These are phyloP conservation scores for Romanogobio albipinnatus DNA, from an alignment of 2,113 vertebrate genomes.

Conservation along the genomic window DNA sequence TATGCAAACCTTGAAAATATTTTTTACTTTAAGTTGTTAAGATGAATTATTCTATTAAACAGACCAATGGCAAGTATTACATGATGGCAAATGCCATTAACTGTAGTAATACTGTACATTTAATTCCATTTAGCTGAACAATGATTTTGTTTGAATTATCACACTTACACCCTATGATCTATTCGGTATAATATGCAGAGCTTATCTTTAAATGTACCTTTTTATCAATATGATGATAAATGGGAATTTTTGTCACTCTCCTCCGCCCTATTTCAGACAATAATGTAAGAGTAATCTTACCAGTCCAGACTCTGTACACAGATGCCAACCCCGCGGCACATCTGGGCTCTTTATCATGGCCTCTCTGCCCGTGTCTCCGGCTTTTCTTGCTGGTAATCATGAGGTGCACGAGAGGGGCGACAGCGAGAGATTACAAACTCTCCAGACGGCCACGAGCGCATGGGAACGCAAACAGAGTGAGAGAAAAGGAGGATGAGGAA, in stretches of 20 bases:
- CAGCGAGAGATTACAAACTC: conserved; percentile 63
- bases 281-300: conserved; percentile 63
- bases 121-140: background rate
- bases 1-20: background rate
- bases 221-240: conserved; percentile 71
- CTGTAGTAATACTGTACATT: background rate
- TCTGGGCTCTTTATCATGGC: conserved; percentile 47
- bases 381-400: conserved; percentile 15
- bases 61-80: background rate
- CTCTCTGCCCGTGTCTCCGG: conserved; percentile 37
- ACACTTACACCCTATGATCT: background rate
- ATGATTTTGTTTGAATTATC: background rate
- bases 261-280: conserved; percentile 50
- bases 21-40: background rate
- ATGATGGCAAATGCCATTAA: background rate
- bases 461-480: conserved; percentile 65
- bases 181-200: background rate
- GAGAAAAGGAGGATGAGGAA: conserved; percentile 42
- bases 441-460: conserved; percentile 65
- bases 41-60: background rate
- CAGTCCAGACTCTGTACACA: conserved; percentile 24
- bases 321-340: conserved; percentile 62
- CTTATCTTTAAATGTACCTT: conserved; percentile 30
- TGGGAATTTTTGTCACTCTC: conserved; percentile 56
- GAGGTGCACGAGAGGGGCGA: conserved; percentile 3